Percentiles rank a stretch among this genome's conserved stretches.
These are phyloP conservation scores for Osmoderma eremita DNA, from an alignment of 2,888 invertebrate species.

Conservation along the genomic window DNA sequence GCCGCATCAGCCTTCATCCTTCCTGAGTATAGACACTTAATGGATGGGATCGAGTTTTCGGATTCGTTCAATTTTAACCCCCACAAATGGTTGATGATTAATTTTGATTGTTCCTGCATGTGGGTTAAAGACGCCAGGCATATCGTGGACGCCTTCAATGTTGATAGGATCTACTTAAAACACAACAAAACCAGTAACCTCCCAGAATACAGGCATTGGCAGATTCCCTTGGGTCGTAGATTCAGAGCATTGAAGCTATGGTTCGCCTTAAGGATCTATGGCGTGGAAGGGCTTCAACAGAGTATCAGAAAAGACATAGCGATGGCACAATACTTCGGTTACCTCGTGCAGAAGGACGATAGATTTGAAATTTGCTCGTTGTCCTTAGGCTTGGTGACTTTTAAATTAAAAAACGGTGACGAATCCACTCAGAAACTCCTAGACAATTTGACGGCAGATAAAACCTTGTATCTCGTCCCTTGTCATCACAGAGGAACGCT, in stretches of 20 bases:
- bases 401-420: constrained; percentile 82
- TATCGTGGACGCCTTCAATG: constrained; percentile 86
- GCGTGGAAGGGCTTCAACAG: constrained; percentile 80
- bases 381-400: constrained; percentile 80
- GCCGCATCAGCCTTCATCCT: constrained; percentile 92
- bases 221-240: constrained; percentile 85
- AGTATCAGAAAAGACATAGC: constrained; percentile 79
- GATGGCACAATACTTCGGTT: constrained; percentile 82
- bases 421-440: constrained; percentile 75
- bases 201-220: constrained; percentile 82
- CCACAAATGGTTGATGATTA: constrained; percentile 95
- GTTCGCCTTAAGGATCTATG: constrained; percentile 88
- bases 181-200: constrained; percentile 74
- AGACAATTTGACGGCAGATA: constrained; percentile 77
- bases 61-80: constrained; percentile 95
- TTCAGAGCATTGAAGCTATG: constrained; percentile 94
- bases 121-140: constrained; percentile 86
- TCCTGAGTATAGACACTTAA: constrained; percentile 86
- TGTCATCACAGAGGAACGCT: constrained; percentile 75
- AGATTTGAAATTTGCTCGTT: constrained; percentile 78
- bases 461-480: constrained; percentile 84
- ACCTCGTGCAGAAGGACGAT: constrained; percentile 74
- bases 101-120: constrained; percentile 95
- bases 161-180: constrained; percentile 89
- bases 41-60: constrained; percentile 81